Conservation (phyloP, 2,888 invertebrate species). For the Pandemis corylana region DNA sequence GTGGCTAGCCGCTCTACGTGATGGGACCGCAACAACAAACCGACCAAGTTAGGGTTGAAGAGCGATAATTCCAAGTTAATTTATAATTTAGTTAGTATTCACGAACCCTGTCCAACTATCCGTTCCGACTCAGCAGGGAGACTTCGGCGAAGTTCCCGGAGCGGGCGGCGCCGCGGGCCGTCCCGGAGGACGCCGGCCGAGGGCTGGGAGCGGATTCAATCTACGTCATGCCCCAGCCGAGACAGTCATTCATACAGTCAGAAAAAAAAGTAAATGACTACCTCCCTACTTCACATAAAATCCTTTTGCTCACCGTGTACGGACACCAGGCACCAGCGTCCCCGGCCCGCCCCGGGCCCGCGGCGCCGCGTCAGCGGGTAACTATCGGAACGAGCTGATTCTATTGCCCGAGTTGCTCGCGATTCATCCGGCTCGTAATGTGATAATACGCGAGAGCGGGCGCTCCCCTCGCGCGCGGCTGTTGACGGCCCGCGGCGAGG, state of each 20-base stretch:
- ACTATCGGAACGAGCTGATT: conserved; percentile 6
- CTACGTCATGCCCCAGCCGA: not conserved
- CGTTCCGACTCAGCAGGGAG: not conserved
- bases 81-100: conserved; percentile 2
- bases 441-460: conserved; percentile 10
- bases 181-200: too few species aligned
- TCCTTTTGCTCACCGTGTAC: too few species aligned
- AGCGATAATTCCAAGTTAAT: conserved; percentile 7
- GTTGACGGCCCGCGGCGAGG: not conserved
- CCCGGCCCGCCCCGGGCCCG: not conserved
- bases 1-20: not conserved
- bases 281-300: too few species aligned
- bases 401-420: not conserved
- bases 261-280: too few species aligned
- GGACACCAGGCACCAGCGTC: too few species aligned
- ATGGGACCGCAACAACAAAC: conserved; percentile 2
- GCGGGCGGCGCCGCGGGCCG: not conserved
- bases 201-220: not conserved
- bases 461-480: not conserved
- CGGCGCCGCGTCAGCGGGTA: not conserved
- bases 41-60: not conserved
- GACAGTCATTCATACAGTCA: too few species aligned
- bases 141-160: not conserved
- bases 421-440: conserved; percentile 22
- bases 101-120: not conserved